Percentiles rank a stretch among this genome's conserved stretches.
Evolutionary conservation across 1,140 invertebrate species (phyloP).

Genomic region (Archivesica marissinica): DNA sequence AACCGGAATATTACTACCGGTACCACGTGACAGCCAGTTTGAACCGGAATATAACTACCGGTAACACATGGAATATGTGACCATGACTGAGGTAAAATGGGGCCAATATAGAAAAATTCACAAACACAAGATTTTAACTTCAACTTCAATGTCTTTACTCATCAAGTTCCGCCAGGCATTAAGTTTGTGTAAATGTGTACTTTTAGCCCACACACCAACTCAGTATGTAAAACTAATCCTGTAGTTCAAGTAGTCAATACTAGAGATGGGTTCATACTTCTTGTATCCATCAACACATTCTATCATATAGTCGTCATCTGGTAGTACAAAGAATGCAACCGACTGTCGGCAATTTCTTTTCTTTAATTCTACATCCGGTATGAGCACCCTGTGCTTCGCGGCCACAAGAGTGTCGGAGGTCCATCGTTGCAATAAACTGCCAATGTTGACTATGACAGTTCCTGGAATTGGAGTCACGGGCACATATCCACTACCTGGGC

Average conservation of each 20-base stretch:
- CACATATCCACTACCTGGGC: slow-evolving; percentile 45
- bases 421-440: slow-evolving; percentile 63
- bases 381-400: slow-evolving; percentile 88
- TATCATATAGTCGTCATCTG: slow-evolving; percentile 87
- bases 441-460: slow-evolving; percentile 61
- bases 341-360: slow-evolving; percentile 88
- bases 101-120: too few species aligned
- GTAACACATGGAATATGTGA: too few species aligned
- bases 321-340: slow-evolving; percentile 91
- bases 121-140: too few species aligned
- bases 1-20: too few species aligned
- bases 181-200: too few species aligned
- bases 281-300: slow-evolving; percentile 85
- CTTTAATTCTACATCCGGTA: slow-evolving; percentile 87
- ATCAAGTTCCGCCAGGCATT: too few species aligned
- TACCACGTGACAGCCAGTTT: too few species aligned
- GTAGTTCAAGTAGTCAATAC: slow-evolving; percentile 69
- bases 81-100: too few species aligned
- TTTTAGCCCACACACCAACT: too few species aligned
- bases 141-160: too few species aligned
- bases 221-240: too few species aligned
- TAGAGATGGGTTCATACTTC: slow-evolving; percentile 70
- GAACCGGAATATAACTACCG: too few species aligned
- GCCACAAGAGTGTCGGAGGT: slow-evolving; percentile 63
- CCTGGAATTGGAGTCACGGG: slow-evolving; percentile 53